phyloP scores from a whole-genome alignment of 2,888 invertebrate species.

The Sclerodermus sp. region DNA sequence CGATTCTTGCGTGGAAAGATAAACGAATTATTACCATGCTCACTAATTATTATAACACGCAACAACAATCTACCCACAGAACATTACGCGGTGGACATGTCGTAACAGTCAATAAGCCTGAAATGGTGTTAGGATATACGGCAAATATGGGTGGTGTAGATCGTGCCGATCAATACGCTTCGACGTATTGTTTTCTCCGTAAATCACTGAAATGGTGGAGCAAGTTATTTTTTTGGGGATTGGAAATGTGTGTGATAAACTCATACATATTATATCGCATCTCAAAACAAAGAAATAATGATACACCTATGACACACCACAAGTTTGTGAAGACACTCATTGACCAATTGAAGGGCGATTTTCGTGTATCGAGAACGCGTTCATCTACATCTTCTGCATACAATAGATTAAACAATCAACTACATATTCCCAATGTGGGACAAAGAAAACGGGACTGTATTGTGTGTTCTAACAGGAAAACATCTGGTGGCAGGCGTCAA shows the following conservation, averaged over 20 bases:
- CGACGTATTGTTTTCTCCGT: conserved; percentile 29
- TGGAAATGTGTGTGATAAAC: conserved; percentile 26
- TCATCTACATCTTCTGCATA: conserved; percentile 11
- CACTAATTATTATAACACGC: conserved; percentile 5
- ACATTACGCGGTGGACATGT: conserved; percentile 10
- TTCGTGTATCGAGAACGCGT: conserved; percentile 7
- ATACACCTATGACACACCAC: conserved; percentile 22
- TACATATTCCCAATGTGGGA: conserved; percentile 8
- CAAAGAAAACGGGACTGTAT: conserved; percentile 23
- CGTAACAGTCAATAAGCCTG: conserved; percentile 10
- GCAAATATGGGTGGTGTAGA: conserved; percentile 33
- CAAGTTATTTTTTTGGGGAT: conserved; percentile 33
- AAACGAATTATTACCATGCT: conserved; percentile 12
- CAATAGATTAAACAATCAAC: conserved; percentile 8
- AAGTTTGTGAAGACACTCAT: conserved; percentile 22
- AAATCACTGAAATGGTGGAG: conserved; percentile 36
- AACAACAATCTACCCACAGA: conserved; percentile 4
- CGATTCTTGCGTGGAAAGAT: conserved; percentile 15
- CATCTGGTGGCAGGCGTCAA: conserved; percentile 19
- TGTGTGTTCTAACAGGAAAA: conserved; percentile 27
- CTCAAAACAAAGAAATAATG: conserved; percentile 13
- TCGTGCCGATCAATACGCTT: conserved; percentile 28
- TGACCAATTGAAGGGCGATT: conserved; percentile 22
- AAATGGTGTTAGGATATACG: conserved; percentile 12
- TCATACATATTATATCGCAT: conserved; percentile 26